Base-by-base conservation (phyloP, 2,888 invertebrate genomes). In the Synergus laeviventris region DNA sequence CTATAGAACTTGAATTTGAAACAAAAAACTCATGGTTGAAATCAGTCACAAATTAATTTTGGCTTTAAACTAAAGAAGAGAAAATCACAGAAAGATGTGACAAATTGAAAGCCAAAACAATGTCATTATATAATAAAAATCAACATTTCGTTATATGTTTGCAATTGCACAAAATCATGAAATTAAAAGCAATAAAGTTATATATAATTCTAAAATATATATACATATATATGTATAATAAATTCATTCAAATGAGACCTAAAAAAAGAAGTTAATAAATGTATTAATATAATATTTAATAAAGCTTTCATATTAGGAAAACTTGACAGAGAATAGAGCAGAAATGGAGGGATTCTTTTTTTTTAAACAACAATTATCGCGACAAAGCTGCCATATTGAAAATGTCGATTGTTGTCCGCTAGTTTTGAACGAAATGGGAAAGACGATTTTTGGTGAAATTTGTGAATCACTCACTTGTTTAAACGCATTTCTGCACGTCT, bases 401-500 rank as follows among this genome's bases (percentile, higher is more conserved):
- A 59, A 60, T 45, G 56, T 42, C 16, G 1, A 64, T 21, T 39
- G 39, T 14, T 24, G 45, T 70, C 45, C 16, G n/a, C 70, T 49
- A 21, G 24, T n/a, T 66, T 49, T 16, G 4, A 66, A 45, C 39
- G 12, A 9, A 14, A 42, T 16, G 11, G 31, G 45, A 49, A 2
- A 49, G 16, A 21, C 24, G 3, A 49, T n/a, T 11, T 49, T 31
- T 49, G 2, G 8, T 31, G n/a, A 36, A 5, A 49, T 21, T 42
- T 62, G 24, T 56, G 18, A 12, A 11, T 16, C n/a, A 85, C 85
- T 86, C 36, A 90, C 90, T 84, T 89, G 90, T 76, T 84, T 85
- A 42, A 90, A 79, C 54, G 81, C 87, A 85, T 86, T 89, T 84
- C 86, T 84, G 81, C 88, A 89, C 56, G 85, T 84, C 64, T 87